Conservation (phyloP, 2,113 vertebrate genomes). For the Columba janthina region DNA sequence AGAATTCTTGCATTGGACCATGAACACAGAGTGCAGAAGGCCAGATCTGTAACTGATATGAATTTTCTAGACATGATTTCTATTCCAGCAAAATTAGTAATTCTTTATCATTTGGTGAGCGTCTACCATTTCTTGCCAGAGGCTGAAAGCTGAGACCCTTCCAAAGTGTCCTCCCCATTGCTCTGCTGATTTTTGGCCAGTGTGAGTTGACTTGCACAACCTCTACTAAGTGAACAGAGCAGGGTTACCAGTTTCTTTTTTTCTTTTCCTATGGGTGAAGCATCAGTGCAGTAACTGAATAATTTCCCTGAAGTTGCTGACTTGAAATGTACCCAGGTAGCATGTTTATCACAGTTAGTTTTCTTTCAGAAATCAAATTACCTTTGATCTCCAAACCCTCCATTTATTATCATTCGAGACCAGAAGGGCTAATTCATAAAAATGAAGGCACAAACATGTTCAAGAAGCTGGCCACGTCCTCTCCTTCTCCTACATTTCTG, state of each 20-base stretch:
- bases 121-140: not conserved
- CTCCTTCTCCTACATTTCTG: not conserved
- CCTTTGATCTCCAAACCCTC: constrained; percentile 8
- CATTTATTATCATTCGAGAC: not conserved
- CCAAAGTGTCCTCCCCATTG: not conserved
- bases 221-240: not conserved
- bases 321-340: not conserved
- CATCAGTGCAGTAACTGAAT: not conserved
- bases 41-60: not conserved
- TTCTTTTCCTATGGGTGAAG: not conserved
- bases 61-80: not conserved
- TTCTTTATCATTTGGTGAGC: not conserved
- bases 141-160: not conserved
- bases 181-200: not conserved
- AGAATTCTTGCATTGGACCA: not conserved
- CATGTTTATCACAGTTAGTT: not conserved
- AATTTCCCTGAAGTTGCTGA: not conserved
- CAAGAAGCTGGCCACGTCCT: not conserved
- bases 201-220: not conserved
- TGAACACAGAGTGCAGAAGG: not conserved
- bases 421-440: not conserved
- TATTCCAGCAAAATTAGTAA: not conserved
- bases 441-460: not conserved
- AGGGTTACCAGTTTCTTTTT: not conserved
- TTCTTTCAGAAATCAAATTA: constrained; percentile 17